Conservation (phyloP, 2,797 vertebrate genomes). For the Lacerta bilineata region DNA sequence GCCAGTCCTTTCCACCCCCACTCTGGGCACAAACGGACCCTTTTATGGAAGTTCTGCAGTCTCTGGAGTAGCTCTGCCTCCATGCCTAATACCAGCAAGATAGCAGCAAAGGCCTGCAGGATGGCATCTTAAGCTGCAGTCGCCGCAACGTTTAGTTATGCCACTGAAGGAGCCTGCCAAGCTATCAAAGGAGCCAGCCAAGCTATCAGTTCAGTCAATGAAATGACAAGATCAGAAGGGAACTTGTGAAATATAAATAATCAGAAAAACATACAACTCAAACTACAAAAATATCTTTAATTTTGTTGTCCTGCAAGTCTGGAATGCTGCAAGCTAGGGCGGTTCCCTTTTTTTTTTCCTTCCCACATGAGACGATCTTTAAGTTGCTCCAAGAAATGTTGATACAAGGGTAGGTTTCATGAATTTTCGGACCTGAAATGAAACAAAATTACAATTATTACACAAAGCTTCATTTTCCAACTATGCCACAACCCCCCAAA, state of each 20-base stretch:
- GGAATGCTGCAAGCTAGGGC: not conserved
- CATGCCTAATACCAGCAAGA: not conserved
- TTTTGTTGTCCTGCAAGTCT: not conserved
- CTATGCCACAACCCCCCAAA: not conserved
- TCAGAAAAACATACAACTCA: not conserved
- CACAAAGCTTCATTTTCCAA: not conserved
- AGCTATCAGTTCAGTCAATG: not conserved
- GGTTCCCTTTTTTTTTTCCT: not conserved
- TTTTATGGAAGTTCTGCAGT: not conserved
- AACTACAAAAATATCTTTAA: not conserved
- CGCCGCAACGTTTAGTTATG: not conserved
- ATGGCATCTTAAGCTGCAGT: not conserved
- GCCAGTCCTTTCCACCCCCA: not conserved
- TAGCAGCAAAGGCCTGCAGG: not conserved
- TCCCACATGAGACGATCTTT: not conserved
- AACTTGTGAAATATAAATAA: not conserved
- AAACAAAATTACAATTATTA: slow-evolving; percentile 1
- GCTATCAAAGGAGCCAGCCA: not conserved
- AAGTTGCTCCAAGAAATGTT: not conserved
- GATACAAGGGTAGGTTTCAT: not conserved
- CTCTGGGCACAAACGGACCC: not conserved
- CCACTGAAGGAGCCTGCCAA: not conserved
- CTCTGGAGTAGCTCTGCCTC: not conserved
- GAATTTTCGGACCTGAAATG: slow-evolving; percentile 20
- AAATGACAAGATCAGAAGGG: not conserved